Conservation (phyloP, 2,113 vertebrate species). For the Tapirus terrestris region DNA sequence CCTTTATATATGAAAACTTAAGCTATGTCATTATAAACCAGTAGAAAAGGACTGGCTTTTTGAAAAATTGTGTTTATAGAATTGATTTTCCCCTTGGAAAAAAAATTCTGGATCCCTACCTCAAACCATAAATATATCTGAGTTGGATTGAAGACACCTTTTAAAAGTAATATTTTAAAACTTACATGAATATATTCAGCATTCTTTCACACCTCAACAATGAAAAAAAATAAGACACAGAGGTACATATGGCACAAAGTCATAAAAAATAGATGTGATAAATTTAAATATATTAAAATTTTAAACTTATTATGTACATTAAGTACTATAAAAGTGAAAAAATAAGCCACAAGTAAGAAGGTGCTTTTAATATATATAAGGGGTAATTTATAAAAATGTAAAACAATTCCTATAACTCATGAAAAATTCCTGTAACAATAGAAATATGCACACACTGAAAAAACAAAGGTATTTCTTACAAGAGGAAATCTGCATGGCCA, state of each 20-base stretch:
- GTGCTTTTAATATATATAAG: constrained; percentile 11
- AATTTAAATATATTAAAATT: constrained; percentile 38
- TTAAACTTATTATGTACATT: not conserved
- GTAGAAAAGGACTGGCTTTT: not conserved
- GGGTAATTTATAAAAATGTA: not conserved
- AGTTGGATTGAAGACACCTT: not conserved
- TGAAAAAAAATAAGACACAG: not conserved
- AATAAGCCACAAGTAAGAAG: not conserved
- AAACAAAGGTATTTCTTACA: not conserved
- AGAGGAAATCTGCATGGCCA: constrained; percentile 26
- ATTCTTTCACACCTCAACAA: not conserved
- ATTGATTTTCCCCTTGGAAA: constrained; percentile 24
- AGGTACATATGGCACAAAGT: not conserved
- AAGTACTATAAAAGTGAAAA: not conserved
- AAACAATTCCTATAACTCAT: not conserved
- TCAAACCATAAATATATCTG: constrained; percentile 24
- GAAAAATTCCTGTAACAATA: not conserved
- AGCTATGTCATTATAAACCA: not conserved
- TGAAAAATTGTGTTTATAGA: constrained; percentile 21
- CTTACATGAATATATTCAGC: not conserved
- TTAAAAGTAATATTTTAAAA: constrained; percentile 43
- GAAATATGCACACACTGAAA: not conserved
- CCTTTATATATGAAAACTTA: not conserved
- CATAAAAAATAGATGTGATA: not conserved
- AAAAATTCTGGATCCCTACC: not conserved